Evolutionary conservation across 2,113 vertebrate species (phyloP).

Genomic region (Athene noctua): DNA sequence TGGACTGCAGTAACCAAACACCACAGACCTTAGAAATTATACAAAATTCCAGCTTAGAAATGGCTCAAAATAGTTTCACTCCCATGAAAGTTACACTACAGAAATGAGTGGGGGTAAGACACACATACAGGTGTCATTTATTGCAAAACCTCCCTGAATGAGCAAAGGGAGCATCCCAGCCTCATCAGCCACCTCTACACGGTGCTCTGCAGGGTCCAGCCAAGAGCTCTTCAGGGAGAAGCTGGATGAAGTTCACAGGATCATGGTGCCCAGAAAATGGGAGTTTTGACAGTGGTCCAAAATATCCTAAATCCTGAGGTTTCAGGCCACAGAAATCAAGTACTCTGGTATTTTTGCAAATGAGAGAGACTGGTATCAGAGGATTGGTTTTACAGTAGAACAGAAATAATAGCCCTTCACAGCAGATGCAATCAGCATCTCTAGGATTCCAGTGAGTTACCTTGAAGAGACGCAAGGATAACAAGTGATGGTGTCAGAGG

Average conservation of each 20-base stretch:
- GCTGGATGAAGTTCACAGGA: background rate
- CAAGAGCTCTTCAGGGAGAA: background rate
- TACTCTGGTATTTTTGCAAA: background rate
- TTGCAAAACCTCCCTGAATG: background rate
- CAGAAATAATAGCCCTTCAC: background rate
- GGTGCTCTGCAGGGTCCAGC: background rate
- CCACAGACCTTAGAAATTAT: no score
- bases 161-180: background rate
- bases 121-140: no score
- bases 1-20: no score
- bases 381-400: no score
- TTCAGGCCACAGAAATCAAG: background rate
- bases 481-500: background rate
- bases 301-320: background rate
- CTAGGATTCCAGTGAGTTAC: background rate
- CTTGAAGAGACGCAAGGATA: background rate
- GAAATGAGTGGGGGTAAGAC: background rate
- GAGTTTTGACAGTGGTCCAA: background rate
- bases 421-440: background rate
- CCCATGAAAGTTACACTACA: background rate
- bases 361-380: background rate
- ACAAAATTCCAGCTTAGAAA: background rate
- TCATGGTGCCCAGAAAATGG: fast-evolving
- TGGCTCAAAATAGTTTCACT: background rate
- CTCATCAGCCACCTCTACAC: background rate